Conservation (phyloP, 2,888 invertebrate species). For the Brachyptera putata region DNA sequence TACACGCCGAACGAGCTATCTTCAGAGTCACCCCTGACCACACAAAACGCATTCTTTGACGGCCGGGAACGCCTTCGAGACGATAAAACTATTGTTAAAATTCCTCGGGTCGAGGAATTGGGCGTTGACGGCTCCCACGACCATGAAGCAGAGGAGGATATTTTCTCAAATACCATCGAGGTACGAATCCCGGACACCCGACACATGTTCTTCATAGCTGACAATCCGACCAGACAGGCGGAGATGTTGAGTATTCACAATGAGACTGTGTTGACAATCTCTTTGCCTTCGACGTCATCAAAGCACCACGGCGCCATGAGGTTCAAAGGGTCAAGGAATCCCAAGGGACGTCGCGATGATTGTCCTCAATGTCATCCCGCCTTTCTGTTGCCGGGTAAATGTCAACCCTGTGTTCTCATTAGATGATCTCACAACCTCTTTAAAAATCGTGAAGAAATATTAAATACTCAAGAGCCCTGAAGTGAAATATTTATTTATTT, state of each 20-base stretch:
- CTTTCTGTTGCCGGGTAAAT: constrained; percentile 57
- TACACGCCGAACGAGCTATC: background rate
- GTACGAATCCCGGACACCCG: constrained; percentile 51
- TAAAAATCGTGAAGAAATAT: no score
- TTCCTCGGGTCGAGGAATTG: no score
- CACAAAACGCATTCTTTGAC: no score
- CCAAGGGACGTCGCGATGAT: constrained; percentile 1
- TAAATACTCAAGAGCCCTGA: background rate
- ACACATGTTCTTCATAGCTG: constrained; percentile 57
- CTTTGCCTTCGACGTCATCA: background rate
- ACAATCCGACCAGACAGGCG: constrained; percentile 42
- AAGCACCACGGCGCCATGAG: constrained; percentile 22
- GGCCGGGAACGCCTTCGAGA: background rate
- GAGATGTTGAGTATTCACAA: constrained; percentile 13
- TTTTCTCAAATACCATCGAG: constrained; percentile 32
- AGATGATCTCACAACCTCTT: constrained; percentile 30
- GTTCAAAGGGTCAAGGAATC: constrained; percentile 6
- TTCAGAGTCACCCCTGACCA: background rate
- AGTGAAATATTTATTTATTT: background rate
- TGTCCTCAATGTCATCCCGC: constrained; percentile 55
- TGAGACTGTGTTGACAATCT: constrained; percentile 25
- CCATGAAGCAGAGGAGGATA: constrained; percentile 19
- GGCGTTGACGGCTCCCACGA: no score
- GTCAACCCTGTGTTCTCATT: constrained; percentile 59
- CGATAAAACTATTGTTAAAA: no score